Evolutionary conservation across 2,113 vertebrate genomes (phyloP).

Genomic region (Scopus umbretta): DNA sequence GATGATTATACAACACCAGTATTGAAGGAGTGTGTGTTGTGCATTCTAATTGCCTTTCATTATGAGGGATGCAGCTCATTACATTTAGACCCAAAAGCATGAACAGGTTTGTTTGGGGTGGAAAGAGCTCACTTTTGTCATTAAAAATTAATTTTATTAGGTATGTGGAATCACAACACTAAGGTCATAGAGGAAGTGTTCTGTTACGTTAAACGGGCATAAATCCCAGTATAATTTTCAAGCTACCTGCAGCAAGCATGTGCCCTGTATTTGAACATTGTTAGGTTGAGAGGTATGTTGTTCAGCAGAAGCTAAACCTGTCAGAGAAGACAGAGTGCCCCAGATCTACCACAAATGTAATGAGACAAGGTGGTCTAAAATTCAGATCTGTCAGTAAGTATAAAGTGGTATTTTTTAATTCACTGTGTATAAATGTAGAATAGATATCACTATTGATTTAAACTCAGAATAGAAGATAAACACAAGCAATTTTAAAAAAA

Average conservation of each 20-base stretch:
- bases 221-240: not conserved
- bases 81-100: not conserved
- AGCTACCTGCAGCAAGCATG: not conserved
- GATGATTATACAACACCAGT: not conserved
- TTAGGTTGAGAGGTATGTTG: slow-evolving; percentile 32
- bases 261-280: slow-evolving; percentile 17
- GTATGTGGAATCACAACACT: not conserved
- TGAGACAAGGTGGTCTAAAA: slow-evolving; percentile 55
- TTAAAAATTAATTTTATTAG: slow-evolving; percentile 11
- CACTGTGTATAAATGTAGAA: not conserved
- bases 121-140: not conserved
- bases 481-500: not conserved
- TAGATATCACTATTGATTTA: not conserved
- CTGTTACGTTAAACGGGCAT: not conserved
- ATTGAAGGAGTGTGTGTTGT: not conserved
- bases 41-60: not conserved
- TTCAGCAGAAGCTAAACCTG: slow-evolving; percentile 43
- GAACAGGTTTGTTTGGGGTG: not conserved
- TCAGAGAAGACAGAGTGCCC: slow-evolving; percentile 1
- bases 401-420: slow-evolving; percentile 32
- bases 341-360: slow-evolving; percentile 13
- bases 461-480: not conserved
- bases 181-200: not conserved
- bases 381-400: slow-evolving; percentile 48
- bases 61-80: not conserved